Evolutionary conservation across 2,797 vertebrate species (phyloP), one percentile per base, ranked within the genome.

Genomic region (Chaenodraco wilsoni): DNA sequence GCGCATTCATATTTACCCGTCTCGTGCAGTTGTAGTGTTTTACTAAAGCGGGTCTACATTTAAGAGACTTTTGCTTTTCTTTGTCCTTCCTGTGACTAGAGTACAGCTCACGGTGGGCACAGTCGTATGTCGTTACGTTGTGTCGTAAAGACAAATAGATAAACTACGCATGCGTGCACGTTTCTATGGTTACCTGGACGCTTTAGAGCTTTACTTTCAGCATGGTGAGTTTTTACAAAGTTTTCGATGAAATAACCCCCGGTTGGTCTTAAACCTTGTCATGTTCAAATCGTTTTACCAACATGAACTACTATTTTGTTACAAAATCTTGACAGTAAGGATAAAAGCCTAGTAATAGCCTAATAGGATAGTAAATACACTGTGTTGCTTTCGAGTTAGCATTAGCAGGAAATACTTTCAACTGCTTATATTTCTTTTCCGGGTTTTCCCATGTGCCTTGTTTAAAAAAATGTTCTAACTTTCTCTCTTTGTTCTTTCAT

Each of bases 181-280:
- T 91, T 88, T 54, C 89, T 43, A 90, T 79, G 75, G 92, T 88
- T 81, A 86, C 86, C 1, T 0, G 11, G 58, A 89, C 84, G 77
- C 82, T 21, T 12, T 3, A 16, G 16, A 1, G 44, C 10, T 16
- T 14, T 4, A 3, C 19, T 8, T 59, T 51, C 23, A 65, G 5
- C 1, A 91, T 92, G 89, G 91, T 92, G 50, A 79, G 86, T 75
- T 74, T 82, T 82, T 33, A 15, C 4, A 0, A 1, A n/a, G 17
- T 52, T 21, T 46, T n/a, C 17, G 0, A 48, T 10, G 21, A 60
- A 44, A 51, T 3, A 1, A 1, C 5, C 3, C 4, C 0, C 9
- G 0, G 54, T 48, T 61, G 1, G 3, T 5, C 1, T 21, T 44
- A 27, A 44, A 73, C 0, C 0, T 4, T 46, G 1, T 51, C 3